A percentile compares a stretch with the other conserved stretches of the same genome.
Evolutionary conservation across 2,113 vertebrate genomes (phyloP).

Genomic region (Cyanocitta stelleri): DNA sequence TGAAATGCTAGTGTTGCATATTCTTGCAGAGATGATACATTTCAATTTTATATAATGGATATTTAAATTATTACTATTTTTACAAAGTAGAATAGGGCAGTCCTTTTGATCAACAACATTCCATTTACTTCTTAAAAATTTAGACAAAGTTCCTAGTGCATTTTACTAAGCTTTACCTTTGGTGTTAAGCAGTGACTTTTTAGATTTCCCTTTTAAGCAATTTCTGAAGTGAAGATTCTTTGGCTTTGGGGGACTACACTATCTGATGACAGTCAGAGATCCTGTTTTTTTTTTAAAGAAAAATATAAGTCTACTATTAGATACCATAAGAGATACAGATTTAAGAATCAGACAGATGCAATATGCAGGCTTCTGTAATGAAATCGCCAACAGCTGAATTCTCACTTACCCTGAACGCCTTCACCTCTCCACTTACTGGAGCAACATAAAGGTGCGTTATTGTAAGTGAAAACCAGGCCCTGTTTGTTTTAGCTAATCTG

Average conservation of each 20-base stretch:
- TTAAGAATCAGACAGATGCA: constrained; percentile 49
- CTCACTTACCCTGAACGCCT: constrained; percentile 6
- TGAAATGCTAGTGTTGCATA: constrained; percentile 61
- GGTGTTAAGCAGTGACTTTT: constrained; percentile 74
- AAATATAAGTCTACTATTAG: constrained; percentile 30
- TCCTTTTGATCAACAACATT: constrained; percentile 54
- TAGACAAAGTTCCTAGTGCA: constrained; percentile 70
- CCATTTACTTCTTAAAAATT: constrained; percentile 56
- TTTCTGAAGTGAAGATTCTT: constrained; percentile 70
- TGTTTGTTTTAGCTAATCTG: neutral
- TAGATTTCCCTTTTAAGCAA: constrained; percentile 57
- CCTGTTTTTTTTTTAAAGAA: neutral
- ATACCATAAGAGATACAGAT: constrained; percentile 27
- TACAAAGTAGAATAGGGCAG: constrained; percentile 61
- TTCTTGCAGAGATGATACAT: constrained; percentile 62
- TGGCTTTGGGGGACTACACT: constrained; percentile 71
- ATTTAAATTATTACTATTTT: constrained; percentile 40
- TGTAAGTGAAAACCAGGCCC: neutral
- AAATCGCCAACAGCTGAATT: neutral
- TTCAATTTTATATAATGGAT: constrained; percentile 57
- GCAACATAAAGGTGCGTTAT: neutral
- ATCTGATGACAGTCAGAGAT: constrained; percentile 52
- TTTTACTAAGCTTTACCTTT: constrained; percentile 76
- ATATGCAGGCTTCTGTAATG: constrained; percentile 36
- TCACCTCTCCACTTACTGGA: neutral